Evolutionary conservation across 2,113 vertebrate genomes (phyloP).

Genomic region (Corapipo altera): DNA sequence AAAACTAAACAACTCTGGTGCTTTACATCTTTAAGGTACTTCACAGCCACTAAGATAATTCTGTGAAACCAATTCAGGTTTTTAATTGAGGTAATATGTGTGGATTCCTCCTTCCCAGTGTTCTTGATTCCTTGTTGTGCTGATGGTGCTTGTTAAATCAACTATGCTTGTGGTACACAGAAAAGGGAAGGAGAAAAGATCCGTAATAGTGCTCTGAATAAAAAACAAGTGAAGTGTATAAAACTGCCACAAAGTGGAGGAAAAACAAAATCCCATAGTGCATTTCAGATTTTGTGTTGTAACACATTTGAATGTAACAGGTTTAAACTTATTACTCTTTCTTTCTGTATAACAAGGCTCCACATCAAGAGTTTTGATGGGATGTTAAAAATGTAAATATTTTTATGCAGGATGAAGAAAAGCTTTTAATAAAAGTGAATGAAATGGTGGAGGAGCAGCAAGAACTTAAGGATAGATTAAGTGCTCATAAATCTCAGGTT

Average conservation of each 20-base stretch:
- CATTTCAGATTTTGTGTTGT: not conserved
- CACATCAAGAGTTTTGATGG: not conserved
- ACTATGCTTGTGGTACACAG: not conserved
- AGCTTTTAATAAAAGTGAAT: constrained; percentile 74
- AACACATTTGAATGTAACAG: not conserved
- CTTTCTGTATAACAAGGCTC: not conserved
- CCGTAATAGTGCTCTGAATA: not conserved
- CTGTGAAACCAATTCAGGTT: not conserved
- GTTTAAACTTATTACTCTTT: not conserved
- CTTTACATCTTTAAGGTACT: not conserved
- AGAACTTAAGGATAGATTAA: constrained; percentile 73
- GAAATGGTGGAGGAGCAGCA: constrained; percentile 70
- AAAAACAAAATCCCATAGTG: not conserved
- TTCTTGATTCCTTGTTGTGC: not conserved
- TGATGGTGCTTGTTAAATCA: not conserved
- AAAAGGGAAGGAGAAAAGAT: not conserved
- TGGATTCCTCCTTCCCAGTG: not conserved
- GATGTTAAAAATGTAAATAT: not conserved
- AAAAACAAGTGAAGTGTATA: not conserved
- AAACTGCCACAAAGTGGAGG: not conserved
- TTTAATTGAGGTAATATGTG: not conserved
- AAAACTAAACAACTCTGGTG: not conserved
- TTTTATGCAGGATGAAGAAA: constrained; percentile 79
- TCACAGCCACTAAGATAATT: not conserved
- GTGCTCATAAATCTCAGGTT: constrained; percentile 73